phyloP scores from a whole-genome alignment of 2,113 vertebrate species.

The Alectura lathami region DNA sequence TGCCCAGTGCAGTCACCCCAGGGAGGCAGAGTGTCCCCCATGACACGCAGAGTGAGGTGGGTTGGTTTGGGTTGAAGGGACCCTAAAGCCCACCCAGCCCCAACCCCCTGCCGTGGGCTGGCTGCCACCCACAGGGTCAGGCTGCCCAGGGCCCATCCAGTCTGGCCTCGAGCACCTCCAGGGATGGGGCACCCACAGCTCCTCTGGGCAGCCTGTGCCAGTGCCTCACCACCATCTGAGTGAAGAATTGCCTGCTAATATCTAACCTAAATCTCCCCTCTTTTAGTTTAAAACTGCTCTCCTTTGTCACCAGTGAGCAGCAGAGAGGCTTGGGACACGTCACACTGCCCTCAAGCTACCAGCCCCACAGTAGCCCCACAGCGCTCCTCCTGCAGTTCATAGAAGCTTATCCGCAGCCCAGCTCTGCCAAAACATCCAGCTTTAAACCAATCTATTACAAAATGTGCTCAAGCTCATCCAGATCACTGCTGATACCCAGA shows the following conservation, averaged over 20 bases:
- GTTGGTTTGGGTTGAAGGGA: not conserved
- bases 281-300: not conserved
- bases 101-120: not conserved
- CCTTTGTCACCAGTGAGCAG: not conserved
- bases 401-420: not conserved
- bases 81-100: not conserved
- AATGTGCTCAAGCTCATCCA: not conserved
- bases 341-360: not conserved
- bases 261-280: not conserved
- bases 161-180: not conserved
- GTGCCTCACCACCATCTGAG: not conserved
- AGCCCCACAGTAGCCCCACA: accelerated
- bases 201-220: not conserved
- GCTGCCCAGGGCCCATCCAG: not conserved
- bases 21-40: not conserved
- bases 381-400: accelerated
- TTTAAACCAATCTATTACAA: not conserved
- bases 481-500: not conserved
- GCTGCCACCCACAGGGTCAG: not conserved
- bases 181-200: not conserved
- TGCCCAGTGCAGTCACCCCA: not conserved
- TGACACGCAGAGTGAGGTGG: too few relatives aligned
- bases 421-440: not conserved
- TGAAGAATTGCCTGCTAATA: not conserved
- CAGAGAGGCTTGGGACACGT: not conserved